These are phyloP conservation scores for Heliconius sara DNA, from an alignment of 2,888 invertebrate species.

Conservation along the genomic window DNA sequence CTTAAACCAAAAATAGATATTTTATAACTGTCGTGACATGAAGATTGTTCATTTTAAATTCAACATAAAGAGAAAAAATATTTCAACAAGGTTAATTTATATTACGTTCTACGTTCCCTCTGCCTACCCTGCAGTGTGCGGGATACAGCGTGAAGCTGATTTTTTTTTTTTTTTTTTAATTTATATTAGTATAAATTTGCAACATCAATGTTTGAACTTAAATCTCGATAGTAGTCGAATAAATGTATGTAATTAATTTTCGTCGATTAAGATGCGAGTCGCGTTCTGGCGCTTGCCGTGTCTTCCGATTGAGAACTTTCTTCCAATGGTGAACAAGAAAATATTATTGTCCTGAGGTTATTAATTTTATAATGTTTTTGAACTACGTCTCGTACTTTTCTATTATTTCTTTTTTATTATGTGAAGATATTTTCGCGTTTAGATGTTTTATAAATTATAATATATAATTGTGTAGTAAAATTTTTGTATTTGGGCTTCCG, in stretches of 20 bases:
- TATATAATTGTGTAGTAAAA: no score
- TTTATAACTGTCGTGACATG: neutral
- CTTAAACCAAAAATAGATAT: no score
- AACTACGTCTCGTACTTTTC: neutral
- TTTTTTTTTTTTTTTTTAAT: no score
- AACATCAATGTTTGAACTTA: neutral
- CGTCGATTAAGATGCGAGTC: conserved; percentile 43
- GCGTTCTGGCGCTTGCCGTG: conserved; percentile 47
- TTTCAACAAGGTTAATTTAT: neutral
- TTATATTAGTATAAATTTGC: neutral
- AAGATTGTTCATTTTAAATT: neutral
- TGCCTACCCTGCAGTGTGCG: no score
- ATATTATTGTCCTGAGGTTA: conserved; percentile 19
- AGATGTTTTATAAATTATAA: no score
- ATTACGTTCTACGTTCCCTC: no score
- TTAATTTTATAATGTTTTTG: neutral
- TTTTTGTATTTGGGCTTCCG: no score
- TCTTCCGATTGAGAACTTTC: conserved; percentile 50
- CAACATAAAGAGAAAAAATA: no score
- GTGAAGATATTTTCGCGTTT: neutral
- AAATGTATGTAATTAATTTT: conserved; percentile 41
- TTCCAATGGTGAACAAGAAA: conserved; percentile 41
- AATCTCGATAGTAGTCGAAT: conserved; percentile 24
- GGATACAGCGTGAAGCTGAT: no score
- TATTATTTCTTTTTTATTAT: neutral